A percentile compares a stretch with the other conserved stretches of the same genome.
Evolutionary conservation across 2,888 invertebrate species (phyloP).

Genomic region (Hedya salicella): DNA sequence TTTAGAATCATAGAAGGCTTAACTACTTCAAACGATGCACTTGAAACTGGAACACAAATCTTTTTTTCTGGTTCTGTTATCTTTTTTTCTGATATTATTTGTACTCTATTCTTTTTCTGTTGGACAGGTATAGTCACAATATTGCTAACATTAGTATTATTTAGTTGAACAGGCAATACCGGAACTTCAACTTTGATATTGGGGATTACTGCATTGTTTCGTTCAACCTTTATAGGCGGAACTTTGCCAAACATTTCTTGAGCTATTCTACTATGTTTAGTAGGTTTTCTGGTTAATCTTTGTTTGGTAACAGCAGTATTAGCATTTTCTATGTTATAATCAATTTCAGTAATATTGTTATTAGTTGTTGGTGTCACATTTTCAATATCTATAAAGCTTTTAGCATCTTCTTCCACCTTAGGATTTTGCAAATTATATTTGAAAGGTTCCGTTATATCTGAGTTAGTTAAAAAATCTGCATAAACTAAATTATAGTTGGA

Average conservation of each 20-base stretch:
- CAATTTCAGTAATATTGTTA: slow-evolving; percentile 13
- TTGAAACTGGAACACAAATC: slow-evolving; percentile 51
- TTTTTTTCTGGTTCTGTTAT: slow-evolving; percentile 55
- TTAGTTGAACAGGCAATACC: not conserved
- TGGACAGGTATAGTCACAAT: not conserved
- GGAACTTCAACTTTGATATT: slow-evolving; percentile 1
- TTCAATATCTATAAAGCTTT: slow-evolving; percentile 8
- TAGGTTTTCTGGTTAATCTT: slow-evolving; percentile 16
- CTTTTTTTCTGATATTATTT: slow-evolving; percentile 70
- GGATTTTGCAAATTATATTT: not conserved
- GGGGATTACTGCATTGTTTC: slow-evolving; percentile 1
- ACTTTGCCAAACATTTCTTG: slow-evolving; percentile 20
- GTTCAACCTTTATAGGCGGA: slow-evolving; percentile 1
- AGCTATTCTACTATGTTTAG: no score
- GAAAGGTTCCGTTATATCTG: slow-evolving; percentile 49
- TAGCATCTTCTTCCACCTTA: slow-evolving; percentile 7
- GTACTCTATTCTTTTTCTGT: slow-evolving; percentile 55
- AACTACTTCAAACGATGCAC: slow-evolving; percentile 58
- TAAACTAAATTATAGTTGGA: slow-evolving; percentile 71
- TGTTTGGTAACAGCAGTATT: not conserved
- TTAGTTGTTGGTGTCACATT: slow-evolving; percentile 6
- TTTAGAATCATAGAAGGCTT: slow-evolving; percentile 61
- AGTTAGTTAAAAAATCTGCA: slow-evolving; percentile 73
- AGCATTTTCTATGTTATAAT: not conserved
- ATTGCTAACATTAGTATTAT: slow-evolving; percentile 12